phyloP scores from a whole-genome alignment of 35 echinoderm and acorn worm genomes.

The Eucidaris tribuloides region DNA sequence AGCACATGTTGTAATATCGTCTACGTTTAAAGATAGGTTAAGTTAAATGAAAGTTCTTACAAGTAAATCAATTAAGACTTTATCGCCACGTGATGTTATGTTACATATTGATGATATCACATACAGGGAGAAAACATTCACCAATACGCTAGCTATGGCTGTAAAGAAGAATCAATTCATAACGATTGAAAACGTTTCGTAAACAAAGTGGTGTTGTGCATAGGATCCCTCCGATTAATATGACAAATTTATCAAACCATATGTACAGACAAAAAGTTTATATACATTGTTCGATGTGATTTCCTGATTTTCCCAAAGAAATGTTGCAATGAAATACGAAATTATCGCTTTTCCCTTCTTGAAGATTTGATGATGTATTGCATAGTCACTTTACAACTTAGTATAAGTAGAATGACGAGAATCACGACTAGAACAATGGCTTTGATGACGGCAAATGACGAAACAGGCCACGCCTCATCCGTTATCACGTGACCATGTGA shows the following conservation, averaged over 20 bases:
- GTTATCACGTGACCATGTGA: conserved; percentile 14
- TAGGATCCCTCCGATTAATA: background rate
- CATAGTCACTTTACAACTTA: conserved; percentile 48
- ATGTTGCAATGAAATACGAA: background rate
- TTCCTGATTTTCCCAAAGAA: background rate
- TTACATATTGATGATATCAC: too few species aligned
- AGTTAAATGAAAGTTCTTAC: too few species aligned
- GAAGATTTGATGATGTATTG: conserved; percentile 25
- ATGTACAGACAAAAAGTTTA: conserved; percentile 9
- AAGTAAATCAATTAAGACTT: too few species aligned
- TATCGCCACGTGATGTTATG: too few species aligned
- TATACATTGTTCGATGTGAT: background rate
- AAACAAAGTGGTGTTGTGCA: background rate
- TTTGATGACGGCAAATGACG: conserved; percentile 54
- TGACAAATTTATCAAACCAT: background rate
- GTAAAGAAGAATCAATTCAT: too few species aligned
- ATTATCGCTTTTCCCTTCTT: conserved; percentile 8
- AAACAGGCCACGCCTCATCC: conserved; percentile 35
- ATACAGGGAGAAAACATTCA: too few species aligned
- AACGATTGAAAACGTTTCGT: too few species aligned
- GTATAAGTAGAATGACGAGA: conserved; percentile 41
- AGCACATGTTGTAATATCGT: too few species aligned
- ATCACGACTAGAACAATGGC: conserved; percentile 44
- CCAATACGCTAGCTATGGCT: too few species aligned
- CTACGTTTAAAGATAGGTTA: too few species aligned